Evolutionary conservation across 2,797 vertebrate genomes (phyloP).

Genomic region (Decapterus maruadsi): DNA sequence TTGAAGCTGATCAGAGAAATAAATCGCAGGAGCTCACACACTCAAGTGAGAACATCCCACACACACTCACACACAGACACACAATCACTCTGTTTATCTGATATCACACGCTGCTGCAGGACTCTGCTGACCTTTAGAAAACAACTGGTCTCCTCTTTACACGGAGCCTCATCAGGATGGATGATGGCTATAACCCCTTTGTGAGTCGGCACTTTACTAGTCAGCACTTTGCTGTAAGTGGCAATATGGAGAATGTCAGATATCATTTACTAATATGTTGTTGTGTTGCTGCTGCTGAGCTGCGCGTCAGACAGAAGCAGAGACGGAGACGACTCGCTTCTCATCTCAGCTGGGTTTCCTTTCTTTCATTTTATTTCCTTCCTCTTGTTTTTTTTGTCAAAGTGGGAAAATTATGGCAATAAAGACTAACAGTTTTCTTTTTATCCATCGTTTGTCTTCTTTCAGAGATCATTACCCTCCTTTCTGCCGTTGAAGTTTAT

Average conservation of each 20-base stretch:
- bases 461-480: slow-evolving; percentile 19
- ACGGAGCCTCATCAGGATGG: slow-evolving; percentile 43
- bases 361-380: slow-evolving; percentile 6
- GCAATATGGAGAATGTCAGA: slow-evolving; percentile 47
- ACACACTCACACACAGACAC: too few species aligned
- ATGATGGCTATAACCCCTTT: slow-evolving; percentile 36
- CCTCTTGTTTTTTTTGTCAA: not conserved
- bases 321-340: not conserved
- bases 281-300: slow-evolving; percentile 4
- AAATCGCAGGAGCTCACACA: not conserved
- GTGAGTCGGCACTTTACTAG: not conserved
- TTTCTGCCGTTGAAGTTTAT: slow-evolving; percentile 32
- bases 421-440: slow-evolving; percentile 3
- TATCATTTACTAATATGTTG: slow-evolving; percentile 19
- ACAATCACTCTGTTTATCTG: not conserved
- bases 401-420: not conserved
- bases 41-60: too few species aligned
- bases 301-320: slow-evolving; percentile 8
- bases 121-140: slow-evolving; percentile 58
- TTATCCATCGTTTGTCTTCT: slow-evolving; percentile 19
- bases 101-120: slow-evolving; percentile 3
- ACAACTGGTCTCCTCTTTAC: slow-evolving; percentile 17
- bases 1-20: not conserved
- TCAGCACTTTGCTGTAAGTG: slow-evolving; percentile 56
- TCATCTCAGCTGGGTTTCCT: not conserved